Evolutionary conservation across 2,797 vertebrate species (phyloP), one percentile per base, ranked within the genome.

Genomic region (Rhincodon typus): DNA sequence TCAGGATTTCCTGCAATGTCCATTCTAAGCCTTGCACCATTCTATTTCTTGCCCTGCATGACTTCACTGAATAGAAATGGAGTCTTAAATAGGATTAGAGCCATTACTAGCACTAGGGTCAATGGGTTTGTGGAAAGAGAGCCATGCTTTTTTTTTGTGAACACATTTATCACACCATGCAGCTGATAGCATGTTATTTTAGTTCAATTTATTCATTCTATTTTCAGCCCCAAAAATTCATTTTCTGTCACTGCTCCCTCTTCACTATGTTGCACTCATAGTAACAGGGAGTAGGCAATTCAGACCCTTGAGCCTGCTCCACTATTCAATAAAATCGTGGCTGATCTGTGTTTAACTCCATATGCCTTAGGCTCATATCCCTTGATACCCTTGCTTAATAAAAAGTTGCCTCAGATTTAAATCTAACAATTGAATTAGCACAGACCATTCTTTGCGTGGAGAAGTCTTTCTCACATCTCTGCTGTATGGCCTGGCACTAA

Each of bases 41-140:
- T 94, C 46, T 67, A 74, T 96, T 74, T 57, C 57, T 91, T 17
- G 30, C 8, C 62, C 17, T 74, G 42, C 57, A 66, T 96, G 67
- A 87, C 82, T 96, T 42, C 87, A 50, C n/a, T 53, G 87, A 93
- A 72, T 94, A 90, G 72, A 69, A 72, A 77, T 72, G 15, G 27
- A 70, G 74, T 57, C 74, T 96, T 46, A 74, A 82, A 53, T 95
- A 79, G 67, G 70, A 96, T 50, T 27, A 53, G 4, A n/a, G 46
- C 34, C 69, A 57, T n/a, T 21, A 34, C 94, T 67, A 72, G 90
- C 69, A 72, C 13, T 27, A 77, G 94, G 69, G 94, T 72, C 70
- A 95, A 25, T 50, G 46, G 74, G 69, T 27, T 74, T 95, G 94
- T 95, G 94, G 27, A 66, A 53, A 95, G 70, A 74, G 53, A 95